A percentile compares a stretch with the other conserved stretches of the same genome.
These are phyloP conservation scores for Pogonus chalceus DNA, from an alignment of 1,140 invertebrate genomes.

Conservation along the genomic window DNA sequence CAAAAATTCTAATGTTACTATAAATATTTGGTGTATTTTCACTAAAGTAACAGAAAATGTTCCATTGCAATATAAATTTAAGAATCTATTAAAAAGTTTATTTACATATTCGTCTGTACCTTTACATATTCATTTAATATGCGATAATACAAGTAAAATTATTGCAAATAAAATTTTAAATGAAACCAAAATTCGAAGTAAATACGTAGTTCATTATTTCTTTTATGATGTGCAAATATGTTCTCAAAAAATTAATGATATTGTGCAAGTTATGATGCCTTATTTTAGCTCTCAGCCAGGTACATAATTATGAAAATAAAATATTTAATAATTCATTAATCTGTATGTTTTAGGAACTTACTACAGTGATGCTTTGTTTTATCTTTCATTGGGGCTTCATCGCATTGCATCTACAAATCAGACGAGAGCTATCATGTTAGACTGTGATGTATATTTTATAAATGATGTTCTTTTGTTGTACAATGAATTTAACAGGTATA, in stretches of 20 bases:
- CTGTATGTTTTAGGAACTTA: conserved; percentile 50
- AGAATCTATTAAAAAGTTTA: conserved; percentile 28
- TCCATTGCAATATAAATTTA: conserved; percentile 28
- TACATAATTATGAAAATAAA: conserved; percentile 12
- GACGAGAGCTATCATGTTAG: conserved; percentile 59
- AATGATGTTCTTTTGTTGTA: conserved; percentile 58
- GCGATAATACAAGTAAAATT: conserved; percentile 49
- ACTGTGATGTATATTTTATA: conserved; percentile 70
- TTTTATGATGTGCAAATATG: conserved; percentile 54
- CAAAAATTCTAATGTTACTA: neutral
- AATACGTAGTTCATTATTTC: conserved; percentile 37
- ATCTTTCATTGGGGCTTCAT: conserved; percentile 66
- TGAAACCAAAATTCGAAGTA: conserved; percentile 35
- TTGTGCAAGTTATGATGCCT: conserved; percentile 58
- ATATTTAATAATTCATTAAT: conserved; percentile 5
- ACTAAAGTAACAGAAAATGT: conserved; percentile 30
- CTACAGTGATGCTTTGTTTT: conserved; percentile 75
- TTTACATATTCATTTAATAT: conserved; percentile 57
- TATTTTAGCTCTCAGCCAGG: conserved; percentile 68
- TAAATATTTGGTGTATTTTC: conserved; percentile 33
- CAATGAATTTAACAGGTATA: conserved; percentile 56
- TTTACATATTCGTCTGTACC: conserved; percentile 34
- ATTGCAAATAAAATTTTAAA: conserved; percentile 47
- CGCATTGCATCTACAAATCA: conserved; percentile 52
- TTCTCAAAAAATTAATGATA: conserved; percentile 47